phyloP scores from a whole-genome alignment of 2,113 vertebrate genomes.

The Seriola dumerili region DNA sequence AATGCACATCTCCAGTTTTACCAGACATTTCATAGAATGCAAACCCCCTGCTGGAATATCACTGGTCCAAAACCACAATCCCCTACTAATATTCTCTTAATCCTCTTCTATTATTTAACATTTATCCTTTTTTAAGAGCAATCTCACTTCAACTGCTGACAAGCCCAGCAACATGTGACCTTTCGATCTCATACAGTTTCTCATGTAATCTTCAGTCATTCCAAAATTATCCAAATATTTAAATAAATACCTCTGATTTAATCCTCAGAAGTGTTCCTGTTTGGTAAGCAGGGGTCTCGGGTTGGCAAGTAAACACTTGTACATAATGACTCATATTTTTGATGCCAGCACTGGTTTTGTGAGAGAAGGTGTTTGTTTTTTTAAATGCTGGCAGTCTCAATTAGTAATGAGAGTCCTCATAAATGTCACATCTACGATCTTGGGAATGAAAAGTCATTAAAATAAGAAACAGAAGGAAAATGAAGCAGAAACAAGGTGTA shows the following conservation, averaged over 20 bases:
- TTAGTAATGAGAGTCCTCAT: conserved; percentile 37
- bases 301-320: conserved; percentile 60
- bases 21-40: conserved; percentile 2
- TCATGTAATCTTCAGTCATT: conserved; percentile 27
- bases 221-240: conserved; percentile 3
- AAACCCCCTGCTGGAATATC: not conserved
- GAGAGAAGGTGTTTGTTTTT: conserved; percentile 12
- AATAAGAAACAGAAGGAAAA: conserved; percentile 28
- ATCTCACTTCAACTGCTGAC: not conserved
- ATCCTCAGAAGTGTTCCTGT: conserved; percentile 35
- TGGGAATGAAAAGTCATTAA: conserved; percentile 33
- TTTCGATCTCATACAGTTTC: not conserved
- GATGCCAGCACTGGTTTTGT: conserved; percentile 42
- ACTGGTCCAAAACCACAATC: not conserved
- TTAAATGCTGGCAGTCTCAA: conserved; percentile 42
- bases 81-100: not conserved
- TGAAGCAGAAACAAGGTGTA: not conserved
- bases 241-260: not conserved
- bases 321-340: conserved; percentile 70
- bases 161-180: conserved; percentile 7
- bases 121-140: not conserved
- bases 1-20: not conserved
- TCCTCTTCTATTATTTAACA: not conserved
- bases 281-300: conserved; percentile 55
- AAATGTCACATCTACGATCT: conserved; percentile 46